Conservation (phyloP, 2,797 vertebrate species). For the Gastrophryne carolinensis region DNA sequence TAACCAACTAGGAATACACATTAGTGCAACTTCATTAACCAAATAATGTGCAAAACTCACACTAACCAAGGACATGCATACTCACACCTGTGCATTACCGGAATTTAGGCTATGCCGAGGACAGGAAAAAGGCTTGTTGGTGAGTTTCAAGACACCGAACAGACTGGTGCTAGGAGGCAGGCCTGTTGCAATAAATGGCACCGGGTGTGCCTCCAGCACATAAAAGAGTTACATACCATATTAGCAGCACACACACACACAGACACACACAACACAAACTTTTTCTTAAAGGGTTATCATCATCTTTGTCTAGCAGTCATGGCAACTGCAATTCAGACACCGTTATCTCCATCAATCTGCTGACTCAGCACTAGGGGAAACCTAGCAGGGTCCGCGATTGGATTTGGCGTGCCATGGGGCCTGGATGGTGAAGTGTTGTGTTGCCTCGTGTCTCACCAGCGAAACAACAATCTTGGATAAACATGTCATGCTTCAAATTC, state of each 20-base stretch:
- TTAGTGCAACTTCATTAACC: slow-evolving; percentile 27
- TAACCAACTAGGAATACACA: slow-evolving; percentile 1
- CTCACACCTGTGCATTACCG: slow-evolving; percentile 30
- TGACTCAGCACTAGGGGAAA: not conserved
- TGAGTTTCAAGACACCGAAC: slow-evolving; percentile 33
- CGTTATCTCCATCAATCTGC: not conserved
- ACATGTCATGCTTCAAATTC: slow-evolving; percentile 16
- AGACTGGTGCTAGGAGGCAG: not conserved
- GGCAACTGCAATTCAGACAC: not conserved
- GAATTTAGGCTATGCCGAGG: slow-evolving; percentile 29
- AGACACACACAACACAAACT: slow-evolving; percentile 26
- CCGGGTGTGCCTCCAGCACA: not conserved
- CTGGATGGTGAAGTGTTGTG: not conserved
- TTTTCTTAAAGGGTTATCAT: slow-evolving; percentile 6
- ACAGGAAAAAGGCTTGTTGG: slow-evolving; percentile 25
- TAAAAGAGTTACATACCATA: slow-evolving; percentile 7
- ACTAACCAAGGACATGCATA: slow-evolving; percentile 35
- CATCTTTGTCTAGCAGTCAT: not conserved
- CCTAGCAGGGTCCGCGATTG: not conserved
- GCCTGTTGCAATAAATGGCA: not conserved
- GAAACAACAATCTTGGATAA: not conserved
- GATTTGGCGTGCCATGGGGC: slow-evolving; percentile 7
- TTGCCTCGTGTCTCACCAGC: not conserved
- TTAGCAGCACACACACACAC: slow-evolving; percentile 16
- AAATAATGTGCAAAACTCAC: slow-evolving; percentile 42